Evolutionary conservation across 2,113 vertebrate species (phyloP).

Genomic region (Triplophysa tibetana): DNA sequence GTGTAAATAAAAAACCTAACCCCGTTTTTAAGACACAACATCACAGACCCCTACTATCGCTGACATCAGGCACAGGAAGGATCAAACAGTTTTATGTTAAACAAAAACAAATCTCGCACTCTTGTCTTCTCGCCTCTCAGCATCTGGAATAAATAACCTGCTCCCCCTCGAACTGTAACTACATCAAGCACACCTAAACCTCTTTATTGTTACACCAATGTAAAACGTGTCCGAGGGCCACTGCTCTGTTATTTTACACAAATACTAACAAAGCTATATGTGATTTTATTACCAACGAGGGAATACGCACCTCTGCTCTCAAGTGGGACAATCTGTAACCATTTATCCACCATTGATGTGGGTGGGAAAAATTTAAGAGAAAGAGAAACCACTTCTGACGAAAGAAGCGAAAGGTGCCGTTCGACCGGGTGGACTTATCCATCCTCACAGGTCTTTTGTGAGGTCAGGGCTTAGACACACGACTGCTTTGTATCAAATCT

Average conservation of each 20-base stretch:
- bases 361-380: conserved; percentile 19
- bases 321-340: conserved; percentile 38
- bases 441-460: conserved; percentile 32
- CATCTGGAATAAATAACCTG: conserved; percentile 51
- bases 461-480: conserved; percentile 24
- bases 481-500: conserved; percentile 57
- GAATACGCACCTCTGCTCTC: not conserved
- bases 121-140: conserved; percentile 33
- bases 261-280: not conserved
- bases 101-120: conserved; percentile 47
- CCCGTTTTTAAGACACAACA: not conserved
- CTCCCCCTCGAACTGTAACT: not conserved
- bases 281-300: conserved; percentile 9
- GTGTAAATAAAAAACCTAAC: not conserved
- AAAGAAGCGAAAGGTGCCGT: conserved; percentile 29
- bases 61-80: conserved; percentile 38
- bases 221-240: not conserved
- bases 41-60: not conserved
- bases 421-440: conserved; percentile 56
- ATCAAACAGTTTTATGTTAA: conserved; percentile 46
- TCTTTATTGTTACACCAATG: conserved; percentile 6
- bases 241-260: conserved; percentile 8
- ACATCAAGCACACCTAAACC: not conserved
- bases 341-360: conserved; percentile 32
- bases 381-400: conserved; percentile 21